These are phyloP conservation scores for Pogoniulus pusillus DNA, from an alignment of 2,797 vertebrate genomes.

Conservation along the genomic window DNA sequence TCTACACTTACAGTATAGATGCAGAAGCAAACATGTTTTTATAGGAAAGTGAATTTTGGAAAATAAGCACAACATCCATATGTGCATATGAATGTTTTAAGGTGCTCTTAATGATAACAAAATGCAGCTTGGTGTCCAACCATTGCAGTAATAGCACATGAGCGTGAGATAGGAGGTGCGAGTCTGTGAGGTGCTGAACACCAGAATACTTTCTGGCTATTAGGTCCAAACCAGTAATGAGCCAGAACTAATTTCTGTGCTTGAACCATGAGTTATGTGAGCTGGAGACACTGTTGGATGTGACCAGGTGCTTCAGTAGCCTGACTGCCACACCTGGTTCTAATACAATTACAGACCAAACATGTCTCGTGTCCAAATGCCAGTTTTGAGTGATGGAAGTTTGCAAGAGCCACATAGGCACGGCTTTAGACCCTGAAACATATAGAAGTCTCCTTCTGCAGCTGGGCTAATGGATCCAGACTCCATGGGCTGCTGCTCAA, in stretches of 20 bases:
- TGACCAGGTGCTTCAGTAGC: no score
- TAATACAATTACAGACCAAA: rapidly evolving
- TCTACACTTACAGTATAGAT: neutral
- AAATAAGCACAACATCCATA: neutral
- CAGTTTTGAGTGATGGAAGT: neutral
- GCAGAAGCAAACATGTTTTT: neutral
- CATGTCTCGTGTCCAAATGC: neutral
- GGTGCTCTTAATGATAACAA: neutral
- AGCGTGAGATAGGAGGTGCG: neutral
- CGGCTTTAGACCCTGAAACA: neutral
- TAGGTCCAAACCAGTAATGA: neutral
- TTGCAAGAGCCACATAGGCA: neutral
- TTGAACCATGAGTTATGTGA: neutral
- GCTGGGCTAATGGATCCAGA: neutral
- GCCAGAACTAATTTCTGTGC: neutral
- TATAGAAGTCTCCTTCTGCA: neutral
- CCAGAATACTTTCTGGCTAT: neutral
- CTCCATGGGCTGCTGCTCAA: neutral
- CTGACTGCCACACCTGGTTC: rapidly evolving
- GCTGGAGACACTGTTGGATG: neutral
- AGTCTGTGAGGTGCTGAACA: neutral
- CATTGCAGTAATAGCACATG: neutral
- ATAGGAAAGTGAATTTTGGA: neutral
- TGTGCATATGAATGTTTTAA: neutral
- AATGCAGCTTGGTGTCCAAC: neutral